These are phyloP conservation scores for Tinamus major DNA, from an alignment of 2,797 vertebrate species.

Conservation along the genomic window DNA sequence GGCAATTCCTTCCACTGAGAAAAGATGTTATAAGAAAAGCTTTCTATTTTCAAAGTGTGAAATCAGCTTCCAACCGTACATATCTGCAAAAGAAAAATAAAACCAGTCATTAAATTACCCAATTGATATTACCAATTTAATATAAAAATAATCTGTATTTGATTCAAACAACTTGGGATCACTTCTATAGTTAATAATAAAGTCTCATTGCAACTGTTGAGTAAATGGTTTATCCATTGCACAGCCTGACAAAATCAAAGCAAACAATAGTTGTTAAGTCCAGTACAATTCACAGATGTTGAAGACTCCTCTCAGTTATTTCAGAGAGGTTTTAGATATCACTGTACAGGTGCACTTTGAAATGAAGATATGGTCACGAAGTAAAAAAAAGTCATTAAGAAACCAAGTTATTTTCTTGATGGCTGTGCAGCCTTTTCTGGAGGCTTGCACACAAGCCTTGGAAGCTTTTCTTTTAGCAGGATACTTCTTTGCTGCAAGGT, in stretches of 20 bases:
- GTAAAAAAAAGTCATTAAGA: constrained; percentile 11
- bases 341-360: background rate
- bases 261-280: background rate
- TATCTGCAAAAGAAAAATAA: background rate
- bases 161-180: background rate
- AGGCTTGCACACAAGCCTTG: background rate
- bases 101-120: background rate
- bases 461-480: background rate
- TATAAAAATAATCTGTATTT: background rate
- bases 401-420: background rate
- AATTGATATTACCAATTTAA: background rate
- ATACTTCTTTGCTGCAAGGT: background rate
- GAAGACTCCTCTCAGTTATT: background rate
- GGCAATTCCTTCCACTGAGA: constrained; percentile 25
- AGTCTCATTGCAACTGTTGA: background rate
- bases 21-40: constrained; percentile 48
- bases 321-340: background rate
- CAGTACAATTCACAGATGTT: background rate
- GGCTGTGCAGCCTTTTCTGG: background rate
- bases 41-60: constrained; percentile 42
- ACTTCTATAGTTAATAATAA: background rate
- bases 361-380: background rate
- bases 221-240: background rate
- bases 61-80: background rate
- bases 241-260: background rate